Evolutionary conservation across 2,888 invertebrate species (phyloP).

Genomic region (Eudemis profundana): DNA sequence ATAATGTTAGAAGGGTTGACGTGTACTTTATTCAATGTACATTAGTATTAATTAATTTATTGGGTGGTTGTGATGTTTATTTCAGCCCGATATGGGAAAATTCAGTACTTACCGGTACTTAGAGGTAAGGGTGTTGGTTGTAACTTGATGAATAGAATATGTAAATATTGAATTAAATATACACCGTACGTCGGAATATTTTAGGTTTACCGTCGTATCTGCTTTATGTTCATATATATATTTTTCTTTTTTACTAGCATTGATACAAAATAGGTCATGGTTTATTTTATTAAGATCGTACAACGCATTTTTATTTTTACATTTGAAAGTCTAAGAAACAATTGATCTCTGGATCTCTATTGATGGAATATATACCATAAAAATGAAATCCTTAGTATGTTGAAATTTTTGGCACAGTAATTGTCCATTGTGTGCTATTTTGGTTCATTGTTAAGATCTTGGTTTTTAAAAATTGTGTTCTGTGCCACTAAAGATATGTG

Average conservation of each 20-base stretch:
- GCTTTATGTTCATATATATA: not conserved
- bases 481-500: too few species aligned
- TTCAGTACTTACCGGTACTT: slow-evolving; percentile 84
- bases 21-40: slow-evolving; percentile 32
- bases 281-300: not conserved
- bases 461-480: too few species aligned
- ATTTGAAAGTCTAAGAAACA: not conserved
- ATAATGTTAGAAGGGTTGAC: slow-evolving; percentile 24
- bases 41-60: slow-evolving; percentile 41
- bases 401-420: too few species aligned
- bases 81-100: slow-evolving; percentile 80
- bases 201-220: not conserved
- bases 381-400: too few species aligned
- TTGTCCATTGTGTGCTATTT: too few species aligned
- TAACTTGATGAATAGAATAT: slow-evolving; percentile 14
- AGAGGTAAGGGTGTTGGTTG: slow-evolving; percentile 68
- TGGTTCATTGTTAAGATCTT: too few species aligned
- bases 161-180: slow-evolving; percentile 39
- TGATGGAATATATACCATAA: too few species aligned
- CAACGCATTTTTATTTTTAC: not conserved
- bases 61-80: slow-evolving; percentile 74
- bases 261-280: not conserved
- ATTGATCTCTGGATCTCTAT: too few species aligned
- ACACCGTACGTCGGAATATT: not conserved
- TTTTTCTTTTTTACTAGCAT: not conserved